phyloP scores from a whole-genome alignment of 2,888 invertebrate species.

The Melieria picta region DNA sequence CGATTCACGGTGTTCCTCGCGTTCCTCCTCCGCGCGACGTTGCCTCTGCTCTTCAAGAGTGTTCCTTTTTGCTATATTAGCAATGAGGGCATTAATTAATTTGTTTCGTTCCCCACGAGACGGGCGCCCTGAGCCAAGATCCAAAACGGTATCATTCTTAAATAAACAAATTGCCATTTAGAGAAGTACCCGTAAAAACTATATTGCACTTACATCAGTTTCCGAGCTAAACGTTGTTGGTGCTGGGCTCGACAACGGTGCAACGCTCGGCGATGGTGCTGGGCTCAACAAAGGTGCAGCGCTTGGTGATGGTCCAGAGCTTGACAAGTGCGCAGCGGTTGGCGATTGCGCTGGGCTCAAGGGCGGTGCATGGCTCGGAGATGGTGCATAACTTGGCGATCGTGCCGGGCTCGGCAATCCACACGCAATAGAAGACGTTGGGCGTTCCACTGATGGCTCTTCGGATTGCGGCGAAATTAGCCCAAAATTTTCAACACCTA shows the following conservation, averaged over 20 bases:
- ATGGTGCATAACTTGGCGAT: neutral
- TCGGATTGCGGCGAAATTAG: neutral
- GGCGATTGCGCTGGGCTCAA: neutral
- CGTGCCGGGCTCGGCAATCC: too few species aligned
- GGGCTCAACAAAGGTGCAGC: too few species aligned
- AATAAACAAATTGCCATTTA: too few species aligned
- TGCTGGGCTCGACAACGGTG: neutral
- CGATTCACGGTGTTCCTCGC: conserved; percentile 2
- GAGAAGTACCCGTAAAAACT: too few species aligned
- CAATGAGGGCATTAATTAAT: neutral
- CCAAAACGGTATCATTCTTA: too few species aligned
- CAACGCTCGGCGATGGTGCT: neutral
- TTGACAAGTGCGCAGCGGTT: too few species aligned
- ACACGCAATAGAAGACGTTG: too few species aligned
- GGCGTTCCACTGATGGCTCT: neutral
- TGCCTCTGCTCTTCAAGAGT: neutral
- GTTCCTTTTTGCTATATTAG: neutral
- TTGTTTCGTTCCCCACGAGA: conserved; percentile 2
- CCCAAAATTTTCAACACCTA: neutral
- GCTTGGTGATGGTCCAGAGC: too few species aligned
- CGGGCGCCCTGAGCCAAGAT: neutral
- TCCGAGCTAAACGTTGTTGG: neutral
- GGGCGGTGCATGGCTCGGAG: neutral
- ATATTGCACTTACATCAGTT: conserved; percentile 2
- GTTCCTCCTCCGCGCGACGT: neutral